A percentile compares a stretch with the other conserved stretches of the same genome.
Evolutionary conservation across 2,797 vertebrate species (phyloP).

Genomic region (Phoeniculus purpureus): DNA sequence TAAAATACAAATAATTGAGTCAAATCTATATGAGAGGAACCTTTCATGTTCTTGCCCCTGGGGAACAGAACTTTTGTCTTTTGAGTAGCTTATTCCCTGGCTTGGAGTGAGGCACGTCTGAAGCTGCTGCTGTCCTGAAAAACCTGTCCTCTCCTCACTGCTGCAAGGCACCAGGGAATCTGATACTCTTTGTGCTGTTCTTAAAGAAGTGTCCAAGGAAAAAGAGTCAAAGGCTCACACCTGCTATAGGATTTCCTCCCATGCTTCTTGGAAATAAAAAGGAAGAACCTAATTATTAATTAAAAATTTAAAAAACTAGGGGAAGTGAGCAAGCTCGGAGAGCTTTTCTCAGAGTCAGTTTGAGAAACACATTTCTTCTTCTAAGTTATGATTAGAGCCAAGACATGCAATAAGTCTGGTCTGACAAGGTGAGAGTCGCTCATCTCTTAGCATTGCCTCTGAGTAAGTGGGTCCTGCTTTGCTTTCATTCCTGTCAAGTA

Average conservation of each 20-base stretch:
- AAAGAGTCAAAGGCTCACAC: background rate
- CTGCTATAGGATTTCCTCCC: background rate
- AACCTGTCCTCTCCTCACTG: conserved; percentile 38
- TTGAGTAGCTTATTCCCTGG: background rate
- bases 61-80: conserved; percentile 3
- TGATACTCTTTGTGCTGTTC: background rate
- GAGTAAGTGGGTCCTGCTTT: background rate
- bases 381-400: background rate
- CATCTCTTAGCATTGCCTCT: background rate
- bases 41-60: background rate
- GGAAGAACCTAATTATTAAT: background rate
- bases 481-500: conserved; percentile 16
- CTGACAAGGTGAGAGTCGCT: conserved; percentile 11
- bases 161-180: conserved; percentile 10
- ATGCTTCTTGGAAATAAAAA: background rate
- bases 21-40: background rate
- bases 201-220: background rate
- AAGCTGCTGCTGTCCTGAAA: conserved; percentile 45
- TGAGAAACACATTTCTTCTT: background rate
- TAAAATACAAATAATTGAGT: background rate
- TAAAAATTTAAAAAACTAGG: background rate
- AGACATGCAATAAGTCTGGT: background rate
- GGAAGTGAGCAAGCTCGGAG: background rate
- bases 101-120: background rate
- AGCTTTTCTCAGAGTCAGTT: background rate